Evolutionary conservation across 1,140 invertebrate genomes (phyloP), one percentile per base, ranked within the genome.

Genomic region (Saxidomus purpurata): DNA sequence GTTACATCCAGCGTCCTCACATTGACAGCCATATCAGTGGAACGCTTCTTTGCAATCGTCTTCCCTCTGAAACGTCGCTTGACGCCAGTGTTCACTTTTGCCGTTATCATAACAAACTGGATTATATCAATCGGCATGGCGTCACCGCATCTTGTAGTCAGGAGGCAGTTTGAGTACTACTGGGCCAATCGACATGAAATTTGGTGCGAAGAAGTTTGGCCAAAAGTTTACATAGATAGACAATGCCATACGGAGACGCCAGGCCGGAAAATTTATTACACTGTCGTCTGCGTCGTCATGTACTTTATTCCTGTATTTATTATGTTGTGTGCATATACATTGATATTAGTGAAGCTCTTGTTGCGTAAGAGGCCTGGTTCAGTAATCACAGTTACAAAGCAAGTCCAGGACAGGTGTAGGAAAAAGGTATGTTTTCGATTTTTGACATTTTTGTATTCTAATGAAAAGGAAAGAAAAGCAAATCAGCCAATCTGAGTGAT

Each of bases 1-100:
- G 90, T 96, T 40, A 95, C 95, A 22, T 94, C 95, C n/a, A 96
- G 96, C 76, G 96, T 96, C 0, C 91, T 96, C 36, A 96, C 96
- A 2, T 87, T 96, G 83, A 96, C 95, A 2, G 94, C 95, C 31
- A 96, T 96, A 71, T 94, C 96, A 0, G 95, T 96, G 79, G 96
- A 96, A 91, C 93, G 96, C 34, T 95, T 95, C 87, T 91, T 93
- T 47, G 95, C 94, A 22, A 93, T 95, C 86, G 92, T 95, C 0
- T 95, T 92, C 71, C 93, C 95, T 0, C 85, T 95, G 43, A 90
- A 89, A 31, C 89, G 74, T 8, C 87, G 92, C 43, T 91, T 94
- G 90, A 89, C 93, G n/a, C 69, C 91, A 9, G 15, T 69, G 4
- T 52, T 82, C n/a, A 90, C 92, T 11, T 83, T 69, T 36, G 47